Evolutionary conservation across 2,113 vertebrate genomes (phyloP), one percentile per base, ranked within the genome.

Genomic region (Petaurus breviceps): DNA sequence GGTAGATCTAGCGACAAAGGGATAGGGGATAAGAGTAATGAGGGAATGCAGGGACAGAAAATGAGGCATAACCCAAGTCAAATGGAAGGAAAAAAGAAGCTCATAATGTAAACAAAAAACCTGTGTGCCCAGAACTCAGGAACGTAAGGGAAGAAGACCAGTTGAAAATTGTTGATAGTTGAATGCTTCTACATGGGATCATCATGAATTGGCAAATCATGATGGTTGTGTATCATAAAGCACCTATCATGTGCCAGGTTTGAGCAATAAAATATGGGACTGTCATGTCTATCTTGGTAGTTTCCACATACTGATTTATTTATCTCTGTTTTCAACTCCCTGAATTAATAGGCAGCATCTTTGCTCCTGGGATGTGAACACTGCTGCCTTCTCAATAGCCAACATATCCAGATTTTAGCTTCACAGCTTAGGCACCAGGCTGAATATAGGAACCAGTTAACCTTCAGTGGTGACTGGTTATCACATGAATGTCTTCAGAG

Each of bases 401-500:
- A 91, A 50, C 43, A 28, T 31, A 51, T 93, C 53, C 1, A 24
- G 91, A 89, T 49, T 95, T 31, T 26, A 96, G 91, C 46, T 96
- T 94, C 22, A 24, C 28, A 51, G 54, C 92, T 84, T 92, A n/a
- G 23, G 0, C 0, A 3, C 51, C 19, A 90, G 47, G 37, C 61
- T 95, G 2, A 51, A 57, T 7, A 8, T 37, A 89, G 90, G 46
- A 77, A 1, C 89, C 89, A n/a, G 12, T 26, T 23, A 92, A 50
- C 25, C 2, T 90, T 92, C 77, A 77, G 1, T 43, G 24, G n/a
- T 51, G 11, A 93, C 43, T 22, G 93, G n/a, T n/a, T 51, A 46
- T 77, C 94, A 92, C 93, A 55, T 50, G 91, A 43, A 24, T 84
- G 47, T 77, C 53, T 46, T 91, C 93, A 50, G 57, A 93, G 52